Evolutionary conservation across 2,113 vertebrate genomes (phyloP), one percentile per base, ranked within the genome.

Genomic region (Candoia aspera): DNA sequence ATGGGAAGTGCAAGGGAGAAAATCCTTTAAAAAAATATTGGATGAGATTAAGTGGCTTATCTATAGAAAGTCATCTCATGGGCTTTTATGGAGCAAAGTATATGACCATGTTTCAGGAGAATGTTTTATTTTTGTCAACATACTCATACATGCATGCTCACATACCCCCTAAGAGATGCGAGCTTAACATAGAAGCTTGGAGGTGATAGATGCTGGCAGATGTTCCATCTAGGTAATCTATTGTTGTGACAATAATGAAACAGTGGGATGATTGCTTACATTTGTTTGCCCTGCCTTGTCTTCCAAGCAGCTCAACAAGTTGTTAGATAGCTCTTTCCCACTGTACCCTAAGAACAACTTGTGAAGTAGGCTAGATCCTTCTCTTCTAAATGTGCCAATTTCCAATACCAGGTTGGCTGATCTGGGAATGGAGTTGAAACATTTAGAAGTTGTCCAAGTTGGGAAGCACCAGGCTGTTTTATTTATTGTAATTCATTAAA

Each of bases 1-100:
- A 92, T 87, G 92, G 93, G 90, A 95, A 96, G 94, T 86, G 85
- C 84, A 87, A 89, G 94, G 95, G 93, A 96, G 88, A 55, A 92
- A 60, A 96, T 96, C 95, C 95, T 95, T 10, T 86, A 95, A 13
- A 55, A 55, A 93, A 96, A 96, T 94, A 95, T 97, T 96, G 96
- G 94, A 92, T 55, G 24, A 96, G 96, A 97, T 97, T 97, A 96
- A 93, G 64, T 33, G 49, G 94, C 53, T 97, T 95, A 95, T 87
- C 89, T 85, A 79, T 86, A 88, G 94, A 90, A 29, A 91, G 95
- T 94, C 55, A 17, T 84, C 64, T 87, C 92, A 94, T 96, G 95
- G 84, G 57, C 90, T 96, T 96, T 94, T 83, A 83, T 89, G 24
- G 88, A 64, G 95, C 90, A 83, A 91, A 92, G 88, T 90, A 91